Evolutionary conservation across 1,140 invertebrate species (phyloP).

Genomic region (Drosophila carrolli): DNA sequence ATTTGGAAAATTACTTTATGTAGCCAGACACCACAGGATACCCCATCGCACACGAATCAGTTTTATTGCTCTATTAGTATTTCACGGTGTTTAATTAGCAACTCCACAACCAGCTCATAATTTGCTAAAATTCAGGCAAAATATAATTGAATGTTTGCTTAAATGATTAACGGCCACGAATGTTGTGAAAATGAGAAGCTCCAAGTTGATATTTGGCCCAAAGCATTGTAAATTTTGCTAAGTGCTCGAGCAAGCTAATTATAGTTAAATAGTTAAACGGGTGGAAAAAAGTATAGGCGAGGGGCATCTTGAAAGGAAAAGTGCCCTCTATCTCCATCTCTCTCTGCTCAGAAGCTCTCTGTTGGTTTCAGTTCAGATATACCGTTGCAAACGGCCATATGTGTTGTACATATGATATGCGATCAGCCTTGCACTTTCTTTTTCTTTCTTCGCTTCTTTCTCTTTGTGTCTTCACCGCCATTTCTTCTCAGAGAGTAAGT

Average conservation of each 20-base stretch:
- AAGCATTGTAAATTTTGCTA: conserved; percentile 21
- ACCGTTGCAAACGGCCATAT: conserved; percentile 21
- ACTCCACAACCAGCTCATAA: conserved; percentile 38
- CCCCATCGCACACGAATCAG: background rate
- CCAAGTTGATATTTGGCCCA: background rate
- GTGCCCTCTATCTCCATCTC: conserved; percentile 12
- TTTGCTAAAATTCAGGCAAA: conserved; percentile 36
- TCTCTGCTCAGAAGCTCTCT: conserved; percentile 11
- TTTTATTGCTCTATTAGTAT: conserved; percentile 30
- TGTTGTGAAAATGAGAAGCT: conserved; percentile 30
- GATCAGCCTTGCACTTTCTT: conserved; percentile 58
- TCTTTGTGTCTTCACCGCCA: conserved; percentile 26
- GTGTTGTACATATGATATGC: conserved; percentile 33
- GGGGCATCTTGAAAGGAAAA: conserved; percentile 43
- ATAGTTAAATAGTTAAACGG: background rate
- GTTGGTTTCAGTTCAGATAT: conserved; percentile 24
- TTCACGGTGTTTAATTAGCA: conserved; percentile 37
- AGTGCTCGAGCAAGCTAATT: conserved; percentile 12
- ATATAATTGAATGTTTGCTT: conserved; percentile 38
- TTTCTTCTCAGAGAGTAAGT: conserved; percentile 38
- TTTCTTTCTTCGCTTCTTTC: conserved; percentile 49
- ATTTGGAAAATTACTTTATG: conserved; percentile 5
- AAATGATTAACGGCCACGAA: conserved; percentile 37
- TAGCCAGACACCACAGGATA: background rate
- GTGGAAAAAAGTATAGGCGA: background rate